A percentile compares a stretch with the other conserved stretches of the same genome.
phyloP scores from a whole-genome alignment of 2,888 invertebrate species.

The Aethes cnicana region DNA sequence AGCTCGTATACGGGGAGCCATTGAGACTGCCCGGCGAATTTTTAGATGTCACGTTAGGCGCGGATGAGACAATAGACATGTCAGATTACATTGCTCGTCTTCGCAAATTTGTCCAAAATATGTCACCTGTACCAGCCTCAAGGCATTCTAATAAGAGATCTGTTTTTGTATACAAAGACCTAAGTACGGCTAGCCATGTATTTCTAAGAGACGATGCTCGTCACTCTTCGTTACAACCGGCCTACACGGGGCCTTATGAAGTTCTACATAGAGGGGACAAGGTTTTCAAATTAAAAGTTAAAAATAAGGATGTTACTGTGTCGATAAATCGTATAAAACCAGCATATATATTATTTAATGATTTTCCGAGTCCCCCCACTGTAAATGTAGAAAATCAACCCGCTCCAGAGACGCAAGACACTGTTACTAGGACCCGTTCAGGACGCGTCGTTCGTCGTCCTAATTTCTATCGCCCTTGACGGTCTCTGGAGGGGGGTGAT shows the following conservation, averaged over 20 bases:
- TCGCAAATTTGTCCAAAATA: constrained; percentile 1
- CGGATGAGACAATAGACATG: constrained; percentile 9
- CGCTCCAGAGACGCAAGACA: background rate
- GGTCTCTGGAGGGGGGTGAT: constrained; percentile 5
- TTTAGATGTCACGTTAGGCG: constrained; percentile 4
- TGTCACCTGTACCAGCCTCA: constrained; percentile 23
- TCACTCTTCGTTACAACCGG: constrained; percentile 5
- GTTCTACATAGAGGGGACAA: constrained; percentile 27
- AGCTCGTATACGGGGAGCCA: constrained; percentile 9
- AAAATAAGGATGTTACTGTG: constrained; percentile 26
- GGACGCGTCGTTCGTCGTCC: background rate
- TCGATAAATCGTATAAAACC: constrained; percentile 38
- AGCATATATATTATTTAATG: constrained; percentile 28
- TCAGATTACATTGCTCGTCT: constrained; percentile 31
- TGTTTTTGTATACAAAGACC: constrained; percentile 33
- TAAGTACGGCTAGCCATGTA: constrained; percentile 30
- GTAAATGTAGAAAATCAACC: background rate
- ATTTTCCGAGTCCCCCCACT: background rate
- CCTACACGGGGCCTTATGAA: constrained; percentile 32
- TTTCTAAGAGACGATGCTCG: constrained; percentile 33
- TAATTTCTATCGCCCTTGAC: background rate
- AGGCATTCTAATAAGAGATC: constrained; percentile 15
- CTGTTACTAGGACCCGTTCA: background rate
- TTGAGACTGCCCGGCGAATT: constrained; percentile 30
- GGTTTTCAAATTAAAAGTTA: constrained; percentile 21